Percentiles rank a stretch among this genome's conserved stretches.
These are phyloP conservation scores for Sesamia inferens DNA, from an alignment of 2,888 invertebrate species.

Conservation along the genomic window DNA sequence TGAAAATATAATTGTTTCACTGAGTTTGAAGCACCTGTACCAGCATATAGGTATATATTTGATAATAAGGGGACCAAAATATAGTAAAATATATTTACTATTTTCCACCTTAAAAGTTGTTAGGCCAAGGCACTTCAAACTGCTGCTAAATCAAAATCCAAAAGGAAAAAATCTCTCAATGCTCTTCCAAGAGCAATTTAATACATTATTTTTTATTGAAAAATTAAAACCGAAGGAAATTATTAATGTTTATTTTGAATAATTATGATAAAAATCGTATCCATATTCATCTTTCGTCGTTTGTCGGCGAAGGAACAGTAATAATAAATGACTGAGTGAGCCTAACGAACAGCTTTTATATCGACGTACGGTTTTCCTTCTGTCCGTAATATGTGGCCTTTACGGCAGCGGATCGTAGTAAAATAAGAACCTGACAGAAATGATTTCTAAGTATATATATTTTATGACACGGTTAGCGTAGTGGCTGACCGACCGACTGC, in stretches of 20 bases:
- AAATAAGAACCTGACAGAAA: too few species aligned
- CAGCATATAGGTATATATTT: too few species aligned
- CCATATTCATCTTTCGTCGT: slow-evolving; percentile 50
- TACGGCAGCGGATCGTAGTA: slow-evolving; percentile 1
- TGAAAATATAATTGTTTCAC: not conserved
- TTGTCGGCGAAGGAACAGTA: slow-evolving; percentile 74
- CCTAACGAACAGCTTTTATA: slow-evolving; percentile 75
- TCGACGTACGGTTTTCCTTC: slow-evolving; percentile 69
- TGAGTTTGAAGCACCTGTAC: not conserved
- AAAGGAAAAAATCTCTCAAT: not conserved
- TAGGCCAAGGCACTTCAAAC: not conserved
- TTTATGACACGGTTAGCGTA: too few species aligned
- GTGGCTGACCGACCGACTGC: too few species aligned
- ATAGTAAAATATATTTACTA: too few species aligned
- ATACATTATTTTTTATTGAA: not conserved
- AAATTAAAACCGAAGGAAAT: not conserved
- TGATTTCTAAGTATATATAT: not conserved
- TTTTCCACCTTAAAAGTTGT: not conserved
- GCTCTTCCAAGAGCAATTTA: not conserved
- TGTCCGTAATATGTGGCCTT: slow-evolving; percentile 21
- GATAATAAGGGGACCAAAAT: too few species aligned
- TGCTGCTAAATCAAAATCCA: not conserved
- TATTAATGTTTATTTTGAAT: slow-evolving; percentile 17
- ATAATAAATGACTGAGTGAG: slow-evolving; percentile 77
- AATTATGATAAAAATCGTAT: slow-evolving; percentile 32